Evolutionary conservation across 2,797 vertebrate genomes (phyloP).

Genomic region (Clarias laeviceps): DNA sequence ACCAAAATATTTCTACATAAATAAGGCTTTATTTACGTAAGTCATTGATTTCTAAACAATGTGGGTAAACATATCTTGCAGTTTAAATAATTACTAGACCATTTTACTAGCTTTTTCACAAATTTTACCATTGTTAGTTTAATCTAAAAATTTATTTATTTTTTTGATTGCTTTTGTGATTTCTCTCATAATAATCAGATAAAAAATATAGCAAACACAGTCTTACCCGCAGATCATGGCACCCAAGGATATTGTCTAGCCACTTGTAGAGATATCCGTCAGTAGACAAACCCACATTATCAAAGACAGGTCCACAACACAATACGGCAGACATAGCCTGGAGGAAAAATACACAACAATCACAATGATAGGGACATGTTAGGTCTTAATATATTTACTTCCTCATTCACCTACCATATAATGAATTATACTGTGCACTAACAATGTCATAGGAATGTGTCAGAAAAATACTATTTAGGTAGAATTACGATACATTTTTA

Average conservation of each 20-base stretch:
- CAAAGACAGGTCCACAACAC: conserved; percentile 97
- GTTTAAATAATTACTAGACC: background rate
- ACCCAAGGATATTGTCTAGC: conserved; percentile 98
- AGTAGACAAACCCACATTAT: conserved; percentile 96
- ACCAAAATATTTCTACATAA: background rate
- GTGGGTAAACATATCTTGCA: background rate
- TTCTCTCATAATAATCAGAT: background rate
- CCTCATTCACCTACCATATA: background rate
- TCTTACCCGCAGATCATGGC: conserved; percentile 92
- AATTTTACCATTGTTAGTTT: background rate
- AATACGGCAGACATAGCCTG: conserved; percentile 98
- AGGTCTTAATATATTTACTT: background rate
- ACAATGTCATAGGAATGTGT: background rate
- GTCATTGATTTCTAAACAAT: background rate
- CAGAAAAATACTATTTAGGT: background rate
- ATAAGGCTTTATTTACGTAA: background rate
- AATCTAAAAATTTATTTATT: background rate
- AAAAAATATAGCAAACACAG: conserved; percentile 1
- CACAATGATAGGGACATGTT: background rate
- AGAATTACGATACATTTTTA: no score
- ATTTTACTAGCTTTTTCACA: background rate
- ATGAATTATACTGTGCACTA: background rate
- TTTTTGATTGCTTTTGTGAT: background rate
- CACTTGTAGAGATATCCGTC: conserved; percentile 99
- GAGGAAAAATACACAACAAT: conserved; percentile 30